phyloP scores from a whole-genome alignment of 2,113 vertebrate genomes.

The Spea bombifrons region DNA sequence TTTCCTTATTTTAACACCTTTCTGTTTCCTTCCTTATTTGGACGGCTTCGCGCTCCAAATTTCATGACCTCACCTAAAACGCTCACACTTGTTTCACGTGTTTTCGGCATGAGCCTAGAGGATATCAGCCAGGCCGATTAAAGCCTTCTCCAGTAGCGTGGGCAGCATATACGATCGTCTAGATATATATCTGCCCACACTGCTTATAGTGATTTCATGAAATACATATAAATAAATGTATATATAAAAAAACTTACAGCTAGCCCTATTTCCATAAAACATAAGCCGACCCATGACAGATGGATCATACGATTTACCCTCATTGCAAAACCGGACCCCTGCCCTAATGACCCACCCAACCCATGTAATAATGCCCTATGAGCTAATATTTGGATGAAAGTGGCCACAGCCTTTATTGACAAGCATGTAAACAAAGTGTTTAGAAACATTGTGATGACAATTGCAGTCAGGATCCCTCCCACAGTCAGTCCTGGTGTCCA shows the following conservation, averaged over 20 bases:
- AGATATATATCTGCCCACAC: conserved; percentile 27
- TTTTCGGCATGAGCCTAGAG: conserved; percentile 10
- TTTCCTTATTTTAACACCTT: conserved; percentile 32
- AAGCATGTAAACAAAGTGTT: no score
- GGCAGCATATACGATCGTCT: background rate
- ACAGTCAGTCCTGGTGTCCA: no score
- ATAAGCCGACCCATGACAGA: background rate
- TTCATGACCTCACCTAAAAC: conserved; percentile 37
- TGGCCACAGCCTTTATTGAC: no score
- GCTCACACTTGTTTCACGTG: conserved; percentile 28
- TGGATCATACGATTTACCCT: no score
- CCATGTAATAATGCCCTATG: no score
- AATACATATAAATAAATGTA: no score
- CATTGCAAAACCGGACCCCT: no score
- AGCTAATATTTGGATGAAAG: no score
- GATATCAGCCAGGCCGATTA: conserved; percentile 37
- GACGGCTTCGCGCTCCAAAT: conserved; percentile 20
- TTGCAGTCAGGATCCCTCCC: no score
- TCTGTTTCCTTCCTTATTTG: conserved; percentile 35
- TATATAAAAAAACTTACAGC: no score
- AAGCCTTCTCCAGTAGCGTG: conserved; percentile 26
- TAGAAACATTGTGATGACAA: no score
- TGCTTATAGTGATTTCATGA: conserved; percentile 27
- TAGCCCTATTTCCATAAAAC: conserved; percentile 1
- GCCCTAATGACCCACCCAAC: no score